phyloP scores from a whole-genome alignment of 2,113 vertebrate species.

The Corvus hawaiiensis region DNA sequence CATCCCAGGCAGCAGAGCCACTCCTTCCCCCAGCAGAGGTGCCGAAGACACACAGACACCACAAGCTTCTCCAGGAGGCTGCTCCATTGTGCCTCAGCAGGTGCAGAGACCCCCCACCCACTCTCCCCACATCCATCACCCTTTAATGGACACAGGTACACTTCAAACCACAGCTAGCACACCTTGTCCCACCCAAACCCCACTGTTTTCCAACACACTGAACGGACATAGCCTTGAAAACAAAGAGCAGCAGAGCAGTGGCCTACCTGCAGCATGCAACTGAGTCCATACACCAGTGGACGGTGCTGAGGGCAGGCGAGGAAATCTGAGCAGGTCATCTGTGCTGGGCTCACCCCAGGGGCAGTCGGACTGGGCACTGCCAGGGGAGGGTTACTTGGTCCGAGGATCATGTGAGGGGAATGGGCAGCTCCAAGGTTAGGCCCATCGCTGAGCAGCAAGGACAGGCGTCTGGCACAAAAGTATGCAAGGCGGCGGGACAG shows the following conservation, averaged over 20 bases:
- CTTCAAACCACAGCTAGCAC: not conserved
- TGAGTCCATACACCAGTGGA: constrained; percentile 74
- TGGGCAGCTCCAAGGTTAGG: constrained; percentile 56
- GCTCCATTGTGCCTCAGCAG: rapidly evolving
- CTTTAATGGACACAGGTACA: not conserved
- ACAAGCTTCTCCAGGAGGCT: not conserved
- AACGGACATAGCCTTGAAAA: not conserved
- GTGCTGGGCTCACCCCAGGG: constrained; percentile 49
- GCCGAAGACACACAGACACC: rapidly evolving
- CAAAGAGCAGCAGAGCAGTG: not conserved
- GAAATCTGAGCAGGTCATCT: constrained; percentile 67
- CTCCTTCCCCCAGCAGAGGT: not conserved
- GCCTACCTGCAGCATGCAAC: constrained; percentile 78
- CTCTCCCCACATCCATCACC: not conserved
- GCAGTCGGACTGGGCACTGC: constrained; percentile 56
- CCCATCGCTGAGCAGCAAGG: constrained; percentile 67
- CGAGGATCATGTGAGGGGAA: constrained; percentile 67
- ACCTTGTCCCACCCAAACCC: not conserved
- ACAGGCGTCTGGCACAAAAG: constrained; percentile 75
- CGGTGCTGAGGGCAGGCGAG: constrained; percentile 73
- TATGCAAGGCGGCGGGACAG: constrained; percentile 76
- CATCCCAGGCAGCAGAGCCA: not conserved
- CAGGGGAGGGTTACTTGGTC: constrained; percentile 52
- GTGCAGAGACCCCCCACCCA: rapidly evolving
- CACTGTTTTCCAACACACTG: not conserved